Base-by-base conservation (phyloP, 2,888 invertebrate genomes). In the Microplitis deprimator region DNA sequence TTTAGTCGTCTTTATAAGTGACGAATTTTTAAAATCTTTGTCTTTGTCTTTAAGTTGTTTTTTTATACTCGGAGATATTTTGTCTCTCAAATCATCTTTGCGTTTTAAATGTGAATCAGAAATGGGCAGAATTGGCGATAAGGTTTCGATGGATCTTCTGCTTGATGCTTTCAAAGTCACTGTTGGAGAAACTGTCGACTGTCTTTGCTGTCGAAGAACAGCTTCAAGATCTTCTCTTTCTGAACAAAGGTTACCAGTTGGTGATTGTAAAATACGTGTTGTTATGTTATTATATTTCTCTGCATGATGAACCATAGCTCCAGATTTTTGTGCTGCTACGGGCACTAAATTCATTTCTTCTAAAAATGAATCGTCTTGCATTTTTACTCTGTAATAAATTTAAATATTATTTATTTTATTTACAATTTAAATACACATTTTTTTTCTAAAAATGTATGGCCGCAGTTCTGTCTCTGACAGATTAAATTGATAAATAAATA, bases 301-400 rank as follows among this genome's bases (percentile, higher is more conserved):
- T 38, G 79, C 79, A 38, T 81, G 75, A 68, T 79, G 73, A 61
- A 77, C 68, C 60, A 62, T 60, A 68, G 69, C 67, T 41, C 68
- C 78, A 41, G 68, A 71, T 71, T 82, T 84, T 20, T 76, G 41
- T 68, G 83, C 50, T 13, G 10, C 50, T 50, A 2, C 50, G 50
- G 50, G 76, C 13, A 84, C 77, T 29, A 87, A 70, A 39, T 83
- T 84, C 73, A 88, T 75, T 29, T 88, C 88, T 81, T 88, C 88
- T 65, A 88, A 77, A 73, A 88, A 88, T 39, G 88, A 88, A 73
- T 88, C 88, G 77, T 87, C 84, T 88, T 87, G 87, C 38, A 79
- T 80, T 61, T 8, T 38, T 20, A 62, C 38, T 17, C 73, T 73
- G 73, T 29, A 73, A 73, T 20, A 50, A 41, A 41, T 20, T 3